Conservation (phyloP, 1,140 invertebrate species). For the Antheraea mylitta region DNA sequence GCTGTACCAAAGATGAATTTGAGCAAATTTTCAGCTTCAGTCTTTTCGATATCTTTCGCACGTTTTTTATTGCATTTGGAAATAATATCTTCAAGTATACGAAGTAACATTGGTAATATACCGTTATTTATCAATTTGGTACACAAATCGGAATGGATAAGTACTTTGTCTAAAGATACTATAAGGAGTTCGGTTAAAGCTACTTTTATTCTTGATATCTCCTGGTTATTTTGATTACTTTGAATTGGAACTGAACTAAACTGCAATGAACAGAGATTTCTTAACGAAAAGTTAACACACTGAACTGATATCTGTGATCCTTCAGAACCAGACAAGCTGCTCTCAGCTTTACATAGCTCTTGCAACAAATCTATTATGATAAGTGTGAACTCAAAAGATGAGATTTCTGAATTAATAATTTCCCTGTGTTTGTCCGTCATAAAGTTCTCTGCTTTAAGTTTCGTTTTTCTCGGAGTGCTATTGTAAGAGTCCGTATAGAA, state of each 20-base stretch:
- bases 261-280: slow-evolving; percentile 81
- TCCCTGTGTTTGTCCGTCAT: slow-evolving; percentile 77
- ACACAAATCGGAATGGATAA: slow-evolving; percentile 80
- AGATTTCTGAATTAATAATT: slow-evolving; percentile 78
- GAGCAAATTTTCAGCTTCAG: slow-evolving; percentile 71
- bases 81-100: slow-evolving; percentile 80
- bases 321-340: slow-evolving; percentile 67
- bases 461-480: slow-evolving; percentile 44
- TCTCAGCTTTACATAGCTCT: slow-evolving; percentile 79
- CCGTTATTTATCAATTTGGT: slow-evolving; percentile 82
- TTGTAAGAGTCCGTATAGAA: slow-evolving; percentile 50
- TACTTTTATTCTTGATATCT: slow-evolving; percentile 78
- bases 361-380: slow-evolving; percentile 81
- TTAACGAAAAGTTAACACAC: slow-evolving; percentile 81
- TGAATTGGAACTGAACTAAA: slow-evolving; percentile 67
- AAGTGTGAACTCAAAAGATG: slow-evolving; percentile 79
- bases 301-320: slow-evolving; percentile 80
- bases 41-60: slow-evolving; percentile 32
- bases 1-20: slow-evolving; percentile 82
- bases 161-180: slow-evolving; percentile 79
- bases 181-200: slow-evolving; percentile 81
- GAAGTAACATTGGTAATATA: slow-evolving; percentile 81
- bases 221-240: slow-evolving; percentile 36
- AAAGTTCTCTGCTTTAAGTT: slow-evolving; percentile 76
- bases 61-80: slow-evolving; percentile 57